These are phyloP conservation scores for Coleophora deauratella DNA, from an alignment of 2,888 invertebrate genomes.

Conservation along the genomic window DNA sequence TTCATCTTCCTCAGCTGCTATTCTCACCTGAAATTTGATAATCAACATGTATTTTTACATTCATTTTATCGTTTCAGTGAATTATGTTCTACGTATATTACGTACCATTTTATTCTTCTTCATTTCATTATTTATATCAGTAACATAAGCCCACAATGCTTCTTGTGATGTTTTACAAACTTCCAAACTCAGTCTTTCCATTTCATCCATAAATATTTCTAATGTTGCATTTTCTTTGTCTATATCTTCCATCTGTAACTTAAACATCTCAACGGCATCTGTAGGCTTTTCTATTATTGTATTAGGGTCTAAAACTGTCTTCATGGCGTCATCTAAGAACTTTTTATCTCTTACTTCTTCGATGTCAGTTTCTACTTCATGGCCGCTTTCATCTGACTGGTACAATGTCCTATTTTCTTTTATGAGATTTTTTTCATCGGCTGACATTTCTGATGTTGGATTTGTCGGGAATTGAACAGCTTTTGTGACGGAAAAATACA, in stretches of 20 bases:
- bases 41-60: background rate
- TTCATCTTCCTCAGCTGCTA: constrained; percentile 62
- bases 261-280: constrained; percentile 43
- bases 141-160: constrained; percentile 60
- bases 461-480: constrained; percentile 44
- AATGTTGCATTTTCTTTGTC: constrained; percentile 44
- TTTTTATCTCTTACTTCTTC: constrained; percentile 54
- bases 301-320: constrained; percentile 49
- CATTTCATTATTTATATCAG: constrained; percentile 49
- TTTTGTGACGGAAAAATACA: constrained; percentile 28
- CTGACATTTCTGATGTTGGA: constrained; percentile 58
- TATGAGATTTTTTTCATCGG: constrained; percentile 43
- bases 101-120: constrained; percentile 63
- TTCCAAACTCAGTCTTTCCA: constrained; percentile 60
- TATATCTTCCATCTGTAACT: constrained; percentile 43
- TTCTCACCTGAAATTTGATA: constrained; percentile 34
- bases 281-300: constrained; percentile 34
- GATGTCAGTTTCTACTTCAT: constrained; percentile 50
- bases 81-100: constrained; percentile 5
- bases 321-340: constrained; percentile 58
- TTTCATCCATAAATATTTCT: constrained; percentile 54
- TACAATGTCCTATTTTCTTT: constrained; percentile 48
- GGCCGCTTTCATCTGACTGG: constrained; percentile 53
- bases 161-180: constrained; percentile 60
- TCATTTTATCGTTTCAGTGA: background rate